These are phyloP conservation scores for Lepidurus packardi DNA, from an alignment of 1,140 invertebrate genomes.

Conservation along the genomic window DNA sequence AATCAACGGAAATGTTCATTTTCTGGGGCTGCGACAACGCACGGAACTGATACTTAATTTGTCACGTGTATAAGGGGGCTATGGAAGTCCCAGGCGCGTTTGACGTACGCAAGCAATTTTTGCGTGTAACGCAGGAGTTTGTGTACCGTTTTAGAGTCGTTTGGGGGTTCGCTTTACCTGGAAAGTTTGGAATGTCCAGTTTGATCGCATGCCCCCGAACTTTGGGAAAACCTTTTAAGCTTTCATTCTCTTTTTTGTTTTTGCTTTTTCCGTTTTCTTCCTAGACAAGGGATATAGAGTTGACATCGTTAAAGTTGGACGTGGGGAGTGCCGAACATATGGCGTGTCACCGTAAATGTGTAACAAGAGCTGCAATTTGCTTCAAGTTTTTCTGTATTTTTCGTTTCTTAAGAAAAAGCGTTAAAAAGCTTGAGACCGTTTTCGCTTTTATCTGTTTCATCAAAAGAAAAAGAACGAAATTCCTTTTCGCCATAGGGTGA, in stretches of 20 bases:
- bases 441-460: too few relatives aligned
- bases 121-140: not conserved
- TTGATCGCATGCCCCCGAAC: not conserved
- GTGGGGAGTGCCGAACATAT: constrained; percentile 5
- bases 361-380: constrained; percentile 19
- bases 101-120: not conserved
- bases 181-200: not conserved
- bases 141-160: not conserved
- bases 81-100: not conserved
- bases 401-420: too few relatives aligned
- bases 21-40: too few relatives aligned
- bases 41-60: too few relatives aligned
- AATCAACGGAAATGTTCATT: too few relatives aligned
- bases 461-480: too few relatives aligned
- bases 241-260: not conserved
- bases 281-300: not conserved
- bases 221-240: not conserved
- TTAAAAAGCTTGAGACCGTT: too few relatives aligned
- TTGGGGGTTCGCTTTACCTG: not conserved
- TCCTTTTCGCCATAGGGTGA: not conserved
- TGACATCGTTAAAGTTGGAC: constrained; percentile 21
- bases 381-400: not conserved
- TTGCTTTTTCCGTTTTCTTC: not conserved
- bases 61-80: too few relatives aligned
- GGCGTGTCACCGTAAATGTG: constrained; percentile 13